Evolutionary conservation across 2,888 invertebrate species (phyloP), one percentile per base, ranked within the genome.

Genomic region (Hydropsyche betteni): DNA sequence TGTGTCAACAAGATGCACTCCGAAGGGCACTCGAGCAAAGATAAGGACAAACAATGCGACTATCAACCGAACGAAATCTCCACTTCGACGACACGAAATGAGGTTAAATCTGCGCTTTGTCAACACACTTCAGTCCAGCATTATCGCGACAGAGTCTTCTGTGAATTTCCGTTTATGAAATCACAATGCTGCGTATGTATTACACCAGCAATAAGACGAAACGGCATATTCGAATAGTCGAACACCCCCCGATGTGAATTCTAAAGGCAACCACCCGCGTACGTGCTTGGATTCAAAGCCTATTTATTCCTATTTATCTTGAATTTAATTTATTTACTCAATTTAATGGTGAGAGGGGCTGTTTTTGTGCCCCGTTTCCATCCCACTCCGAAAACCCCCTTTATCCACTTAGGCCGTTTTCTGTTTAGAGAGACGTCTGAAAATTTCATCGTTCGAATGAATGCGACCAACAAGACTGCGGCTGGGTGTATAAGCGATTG

Each of bases 291-390:
- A 72, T 72, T 72, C 61, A 44, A 61, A 58, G 58, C 24, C 72
- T 72, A 72, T 72, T 72, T 72, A 70, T 70, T 70, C 70, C 70
- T 51, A 70, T 70, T 70, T 53, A 64, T 64, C 64, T 36, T 64
- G 64, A 64, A 64, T 64, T 64, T 64, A 70, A 70, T 53, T 70
- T 70, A 70, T 70, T 70, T 70, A 53, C 53, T 33, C 70, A 53
- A 70, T 70, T 53, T 70, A 69, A 69, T 69, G 55, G 14, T 24
- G 55, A 69, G 12, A 36, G 64, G 12, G 64, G 64, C 36, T 58
- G 58, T 8, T 16, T 14, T 3, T 8, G 58, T 16, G 58, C 16
- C 16, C 8, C 58, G 16, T 58, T 16, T 58, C 8, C 58, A 24
- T 2, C 24, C 24, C 24, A 24, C 24, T 24, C 24, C 16, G 4